phyloP scores from a whole-genome alignment of 1,140 invertebrate species.

The Diabrotica undecimpunctata region DNA sequence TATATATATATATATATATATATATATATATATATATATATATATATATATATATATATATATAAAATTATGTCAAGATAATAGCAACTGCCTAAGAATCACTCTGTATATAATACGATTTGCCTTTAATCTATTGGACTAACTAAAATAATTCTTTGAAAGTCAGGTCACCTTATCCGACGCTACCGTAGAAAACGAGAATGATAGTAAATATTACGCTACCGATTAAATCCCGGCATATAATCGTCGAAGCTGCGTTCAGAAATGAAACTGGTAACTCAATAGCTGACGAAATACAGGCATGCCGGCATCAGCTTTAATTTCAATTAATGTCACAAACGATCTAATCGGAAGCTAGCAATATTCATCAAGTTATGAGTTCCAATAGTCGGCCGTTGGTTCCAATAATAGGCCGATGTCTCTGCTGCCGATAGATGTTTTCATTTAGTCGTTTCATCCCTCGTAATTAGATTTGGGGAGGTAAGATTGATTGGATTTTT shows the following conservation, averaged over 20 bases:
- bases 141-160: no score
- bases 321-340: constrained; percentile 2
- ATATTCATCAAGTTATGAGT: neutral
- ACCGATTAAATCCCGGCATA: neutral
- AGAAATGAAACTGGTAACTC: neutral
- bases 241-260: neutral
- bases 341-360: neutral
- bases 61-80: no score
- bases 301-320: constrained; percentile 1
- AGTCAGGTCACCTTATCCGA: no score
- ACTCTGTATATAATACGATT: no score
- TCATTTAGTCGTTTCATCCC: neutral
- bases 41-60: no score
- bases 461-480: neutral
- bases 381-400: neutral
- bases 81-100: no score
- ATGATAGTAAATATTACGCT: neutral
- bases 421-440: constrained; percentile 2
- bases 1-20: no score
- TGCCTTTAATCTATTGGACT: no score
- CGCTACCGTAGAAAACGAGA: no score
- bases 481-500: neutral
- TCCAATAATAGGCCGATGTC: neutral
- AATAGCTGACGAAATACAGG: neutral
- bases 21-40: no score